phyloP scores from a whole-genome alignment of 2,888 invertebrate genomes.

The Pristionchus maxplancki region DNA sequence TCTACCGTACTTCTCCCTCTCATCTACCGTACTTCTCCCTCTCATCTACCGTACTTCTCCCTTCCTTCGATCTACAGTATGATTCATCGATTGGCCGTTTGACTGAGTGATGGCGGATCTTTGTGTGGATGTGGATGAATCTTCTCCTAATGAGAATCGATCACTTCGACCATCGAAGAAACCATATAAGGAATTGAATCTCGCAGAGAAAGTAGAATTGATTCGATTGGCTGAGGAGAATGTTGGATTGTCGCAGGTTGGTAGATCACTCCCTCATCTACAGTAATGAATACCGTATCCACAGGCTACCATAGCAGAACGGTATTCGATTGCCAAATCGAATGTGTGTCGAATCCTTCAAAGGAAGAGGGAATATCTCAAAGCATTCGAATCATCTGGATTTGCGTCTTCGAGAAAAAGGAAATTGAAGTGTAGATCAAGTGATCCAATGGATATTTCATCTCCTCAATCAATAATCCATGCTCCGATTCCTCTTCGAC shows the following conservation, averaged over 20 bases:
- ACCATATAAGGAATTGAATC: conserved; percentile 75
- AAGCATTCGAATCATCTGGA: conserved; percentile 63
- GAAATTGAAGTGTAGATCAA: conserved; percentile 62
- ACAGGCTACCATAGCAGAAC: conserved; percentile 72
- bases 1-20: conserved; percentile 10
- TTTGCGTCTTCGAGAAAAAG: conserved; percentile 72
- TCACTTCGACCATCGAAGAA: conserved; percentile 61
- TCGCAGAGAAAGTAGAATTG: conserved; percentile 73
- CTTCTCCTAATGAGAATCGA: conserved; percentile 17
- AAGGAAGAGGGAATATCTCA: conserved; percentile 70
- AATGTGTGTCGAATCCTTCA: conserved; percentile 76
- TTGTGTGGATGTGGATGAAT: conserved; percentile 38
- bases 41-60: neutral
- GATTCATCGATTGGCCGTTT: neutral
- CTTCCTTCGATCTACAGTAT: neutral
- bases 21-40: conserved; percentile 12
- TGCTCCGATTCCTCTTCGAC: conserved; percentile 31
- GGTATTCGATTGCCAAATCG: conserved; percentile 73
- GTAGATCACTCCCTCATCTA: neutral
- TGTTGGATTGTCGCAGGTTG: conserved; percentile 61
- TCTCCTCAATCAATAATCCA: conserved; percentile 26
- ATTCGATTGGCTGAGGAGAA: conserved; percentile 73
- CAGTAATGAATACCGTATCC: neutral
- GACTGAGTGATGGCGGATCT: conserved; percentile 8
- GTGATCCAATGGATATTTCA: neutral